Evolutionary conservation across 1,140 invertebrate genomes (phyloP).

Genomic region (Euborellia annulipes): DNA sequence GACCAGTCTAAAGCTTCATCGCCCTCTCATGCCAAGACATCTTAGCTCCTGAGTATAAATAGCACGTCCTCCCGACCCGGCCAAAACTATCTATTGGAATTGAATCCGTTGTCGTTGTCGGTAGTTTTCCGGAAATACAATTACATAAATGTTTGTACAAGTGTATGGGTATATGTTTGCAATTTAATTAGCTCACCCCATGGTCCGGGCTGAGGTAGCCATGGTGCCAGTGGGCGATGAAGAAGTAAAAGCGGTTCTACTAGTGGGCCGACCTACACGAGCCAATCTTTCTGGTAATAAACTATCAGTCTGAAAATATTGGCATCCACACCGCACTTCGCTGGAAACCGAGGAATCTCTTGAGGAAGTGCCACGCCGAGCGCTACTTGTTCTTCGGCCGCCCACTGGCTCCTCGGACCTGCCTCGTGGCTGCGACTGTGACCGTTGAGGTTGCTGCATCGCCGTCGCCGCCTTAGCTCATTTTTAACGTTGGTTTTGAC

Average conservation of each 20-base stretch:
- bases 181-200: not conserved
- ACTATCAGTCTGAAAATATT: conserved; percentile 64
- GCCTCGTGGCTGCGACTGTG: conserved; percentile 2
- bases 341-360: conserved; percentile 14
- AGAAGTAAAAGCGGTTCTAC: conserved; percentile 7
- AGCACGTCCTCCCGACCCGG: too few relatives aligned
- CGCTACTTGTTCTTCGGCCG: not conserved
- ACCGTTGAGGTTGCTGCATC: not conserved
- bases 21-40: too few relatives aligned
- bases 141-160: too few relatives aligned
- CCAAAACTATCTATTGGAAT: too few relatives aligned
- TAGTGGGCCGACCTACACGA: conserved; percentile 34
- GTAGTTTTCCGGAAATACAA: too few relatives aligned
- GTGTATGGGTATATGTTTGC: not conserved
- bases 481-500: conserved; percentile 9
- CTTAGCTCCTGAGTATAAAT: too few relatives aligned
- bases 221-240: not conserved
- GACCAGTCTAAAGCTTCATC: too few relatives aligned
- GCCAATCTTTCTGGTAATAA: conserved; percentile 53
- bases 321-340: conserved; percentile 67
- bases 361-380: conserved; percentile 1
- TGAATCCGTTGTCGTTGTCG: too few relatives aligned
- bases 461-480: conserved; percentile 1
- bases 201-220: not conserved
- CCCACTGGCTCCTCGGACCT: conserved; percentile 6